phyloP scores from a whole-genome alignment of 2,113 vertebrate genomes.

The Toxostoma redivivum region DNA sequence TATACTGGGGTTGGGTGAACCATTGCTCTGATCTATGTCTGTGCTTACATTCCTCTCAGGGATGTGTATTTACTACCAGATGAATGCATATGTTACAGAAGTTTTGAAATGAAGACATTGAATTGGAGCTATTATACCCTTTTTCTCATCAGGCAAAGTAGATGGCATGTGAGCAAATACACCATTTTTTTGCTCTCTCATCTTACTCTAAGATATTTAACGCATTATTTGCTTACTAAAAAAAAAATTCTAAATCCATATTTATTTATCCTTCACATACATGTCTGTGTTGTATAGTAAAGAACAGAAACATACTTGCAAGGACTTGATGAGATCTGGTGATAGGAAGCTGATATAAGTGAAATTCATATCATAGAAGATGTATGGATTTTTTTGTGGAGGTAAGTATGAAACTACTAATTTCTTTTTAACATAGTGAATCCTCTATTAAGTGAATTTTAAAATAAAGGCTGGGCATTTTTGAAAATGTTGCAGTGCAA shows the following conservation, averaged over 20 bases:
- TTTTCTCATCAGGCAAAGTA: neutral
- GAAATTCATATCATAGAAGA: neutral
- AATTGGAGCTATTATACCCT: neutral
- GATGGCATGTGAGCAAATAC: neutral
- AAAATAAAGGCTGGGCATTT: neutral
- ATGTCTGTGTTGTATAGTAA: neutral
- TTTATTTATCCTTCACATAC: neutral
- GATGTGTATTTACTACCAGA: neutral
- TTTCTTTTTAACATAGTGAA: neutral
- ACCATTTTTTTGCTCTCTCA: neutral
- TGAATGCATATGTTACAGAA: neutral
- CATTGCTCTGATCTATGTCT: neutral
- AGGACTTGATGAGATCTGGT: neutral
- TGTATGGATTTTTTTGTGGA: fast-evolving
- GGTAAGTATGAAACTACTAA: neutral
- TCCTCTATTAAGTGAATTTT: neutral
- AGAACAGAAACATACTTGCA: neutral
- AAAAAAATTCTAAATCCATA: neutral
- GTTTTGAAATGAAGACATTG: neutral
- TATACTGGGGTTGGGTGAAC: neutral
- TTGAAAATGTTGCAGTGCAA: neutral
- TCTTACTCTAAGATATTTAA: neutral
- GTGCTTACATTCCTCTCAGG: neutral
- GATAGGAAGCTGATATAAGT: neutral
- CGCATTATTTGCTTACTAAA: neutral